Conservation (phyloP, 2,888 invertebrate genomes). For the Halocaridina rubra region DNA sequence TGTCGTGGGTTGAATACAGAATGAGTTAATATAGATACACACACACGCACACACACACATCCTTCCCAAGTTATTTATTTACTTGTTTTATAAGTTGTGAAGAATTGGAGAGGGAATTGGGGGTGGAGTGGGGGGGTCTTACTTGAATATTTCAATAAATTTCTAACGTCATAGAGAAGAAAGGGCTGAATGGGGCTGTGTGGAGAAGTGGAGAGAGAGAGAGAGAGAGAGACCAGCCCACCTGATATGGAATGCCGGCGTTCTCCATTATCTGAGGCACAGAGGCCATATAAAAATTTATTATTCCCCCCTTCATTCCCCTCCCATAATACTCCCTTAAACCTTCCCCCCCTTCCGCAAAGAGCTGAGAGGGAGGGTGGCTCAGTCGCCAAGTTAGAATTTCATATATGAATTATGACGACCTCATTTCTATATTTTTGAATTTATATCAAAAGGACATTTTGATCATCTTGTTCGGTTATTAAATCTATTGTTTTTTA, state of each 20-base stretch:
- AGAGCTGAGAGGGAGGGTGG: conserved; percentile 59
- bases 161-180: conserved; percentile 7
- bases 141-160: not conserved
- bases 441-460: not conserved
- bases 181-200: not conserved
- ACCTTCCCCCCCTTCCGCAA: conserved; percentile 58
- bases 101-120: too few species aligned
- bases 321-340: conserved; percentile 16
- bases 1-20: conserved; percentile 42
- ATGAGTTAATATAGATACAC: conserved; percentile 49
- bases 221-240: conserved; percentile 53
- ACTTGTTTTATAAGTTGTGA: conserved; percentile 5
- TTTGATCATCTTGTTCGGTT: too few species aligned
- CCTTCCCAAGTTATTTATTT: too few species aligned
- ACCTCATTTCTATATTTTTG: not conserved
- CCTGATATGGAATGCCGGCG: conserved; percentile 61
- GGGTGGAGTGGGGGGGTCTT: too few species aligned
- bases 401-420: not conserved
- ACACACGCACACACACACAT: not conserved
- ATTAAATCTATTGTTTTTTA: too few species aligned
- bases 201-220: too few species aligned
- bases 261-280: conserved; percentile 62
- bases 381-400: conserved; percentile 38
- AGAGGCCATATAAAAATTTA: conserved; percentile 63
- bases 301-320: conserved; percentile 44